phyloP scores from a whole-genome alignment of 2,113 vertebrate genomes.

The Lasiurus cinereus region DNA sequence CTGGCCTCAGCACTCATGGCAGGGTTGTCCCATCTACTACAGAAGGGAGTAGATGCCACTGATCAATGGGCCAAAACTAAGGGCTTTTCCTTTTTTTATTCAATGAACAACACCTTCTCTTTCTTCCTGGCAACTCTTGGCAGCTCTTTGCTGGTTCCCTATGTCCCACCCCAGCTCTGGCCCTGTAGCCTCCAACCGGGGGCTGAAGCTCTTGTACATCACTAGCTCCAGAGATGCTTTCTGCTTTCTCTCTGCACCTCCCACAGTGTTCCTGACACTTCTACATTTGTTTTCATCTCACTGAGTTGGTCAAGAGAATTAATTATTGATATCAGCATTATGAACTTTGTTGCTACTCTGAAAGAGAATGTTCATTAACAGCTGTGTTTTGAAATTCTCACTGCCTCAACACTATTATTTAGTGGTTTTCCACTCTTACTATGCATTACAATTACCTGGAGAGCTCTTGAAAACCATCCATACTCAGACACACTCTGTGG shows the following conservation, averaged over 20 bases:
- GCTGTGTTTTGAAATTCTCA: conserved; percentile 49
- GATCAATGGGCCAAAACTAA: neutral
- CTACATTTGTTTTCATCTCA: conserved; percentile 2
- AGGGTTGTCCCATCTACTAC: neutral
- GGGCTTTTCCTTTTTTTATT: neutral
- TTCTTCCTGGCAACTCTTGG: neutral
- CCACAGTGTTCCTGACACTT: neutral
- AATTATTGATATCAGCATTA: conserved; percentile 65
- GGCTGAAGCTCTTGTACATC: neutral
- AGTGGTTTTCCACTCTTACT: conserved; percentile 61
- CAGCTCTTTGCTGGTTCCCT: neutral
- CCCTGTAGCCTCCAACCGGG: neutral
- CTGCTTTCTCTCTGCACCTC: neutral
- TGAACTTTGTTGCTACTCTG: conserved; percentile 63
- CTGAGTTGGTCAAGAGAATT: conserved; percentile 66
- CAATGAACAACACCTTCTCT: neutral
- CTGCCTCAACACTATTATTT: neutral
- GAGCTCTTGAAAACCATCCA: conserved; percentile 68
- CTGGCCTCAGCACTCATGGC: neutral
- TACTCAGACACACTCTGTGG: neutral
- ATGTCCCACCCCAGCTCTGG: neutral
- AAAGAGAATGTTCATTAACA: conserved; percentile 67
- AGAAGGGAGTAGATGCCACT: neutral
- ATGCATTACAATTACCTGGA: conserved; percentile 65
- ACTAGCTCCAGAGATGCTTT: neutral